Evolutionary conservation across 2,113 vertebrate species (phyloP).

Genomic region (Geococcyx californianus): DNA sequence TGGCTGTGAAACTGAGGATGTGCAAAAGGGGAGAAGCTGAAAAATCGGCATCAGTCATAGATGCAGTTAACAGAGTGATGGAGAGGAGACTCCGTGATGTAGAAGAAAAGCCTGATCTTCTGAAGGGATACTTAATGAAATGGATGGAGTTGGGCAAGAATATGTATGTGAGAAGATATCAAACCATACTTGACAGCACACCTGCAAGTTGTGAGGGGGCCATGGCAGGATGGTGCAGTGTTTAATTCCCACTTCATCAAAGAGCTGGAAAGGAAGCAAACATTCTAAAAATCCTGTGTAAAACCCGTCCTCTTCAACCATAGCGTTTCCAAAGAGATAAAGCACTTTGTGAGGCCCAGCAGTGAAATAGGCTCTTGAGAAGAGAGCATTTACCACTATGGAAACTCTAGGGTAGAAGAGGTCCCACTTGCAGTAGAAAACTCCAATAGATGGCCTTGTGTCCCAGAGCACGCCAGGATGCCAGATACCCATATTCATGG

Average conservation of each 20-base stretch:
- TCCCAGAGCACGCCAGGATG: accelerated
- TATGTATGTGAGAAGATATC: background rate
- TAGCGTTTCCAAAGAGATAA: background rate
- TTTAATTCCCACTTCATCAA: background rate
- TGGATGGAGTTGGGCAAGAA: background rate
- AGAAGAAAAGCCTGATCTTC: background rate
- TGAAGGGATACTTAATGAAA: background rate
- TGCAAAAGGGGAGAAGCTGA: background rate
- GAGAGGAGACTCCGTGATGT: background rate
- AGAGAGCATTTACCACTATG: accelerated
- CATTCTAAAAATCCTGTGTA: background rate
- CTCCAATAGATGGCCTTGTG: background rate
- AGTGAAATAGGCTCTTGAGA: background rate
- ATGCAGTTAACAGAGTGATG: background rate
- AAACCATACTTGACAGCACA: background rate
- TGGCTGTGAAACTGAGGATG: background rate
- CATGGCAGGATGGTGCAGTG: background rate
- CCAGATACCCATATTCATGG: background rate
- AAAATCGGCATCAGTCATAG: background rate
- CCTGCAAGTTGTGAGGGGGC: accelerated
- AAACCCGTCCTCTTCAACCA: background rate
- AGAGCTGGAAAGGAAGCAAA: background rate
- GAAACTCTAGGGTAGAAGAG: background rate
- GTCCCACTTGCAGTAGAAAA: background rate
- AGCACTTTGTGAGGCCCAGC: background rate